Base-by-base conservation (phyloP, 2,888 invertebrate genomes). In the Horisme vitalbata region DNA sequence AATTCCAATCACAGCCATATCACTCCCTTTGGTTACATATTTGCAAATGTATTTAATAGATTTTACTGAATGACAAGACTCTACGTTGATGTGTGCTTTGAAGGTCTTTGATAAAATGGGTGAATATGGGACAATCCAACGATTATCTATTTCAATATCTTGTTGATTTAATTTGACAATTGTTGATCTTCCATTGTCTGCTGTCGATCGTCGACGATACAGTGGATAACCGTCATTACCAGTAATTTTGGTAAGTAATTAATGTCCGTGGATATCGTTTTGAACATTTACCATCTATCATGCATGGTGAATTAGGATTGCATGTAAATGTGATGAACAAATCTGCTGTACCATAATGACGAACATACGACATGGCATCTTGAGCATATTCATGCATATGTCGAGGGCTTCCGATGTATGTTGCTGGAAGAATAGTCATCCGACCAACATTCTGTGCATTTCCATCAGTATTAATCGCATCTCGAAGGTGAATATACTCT, bases 131-230 rank as follows among this genome's bases (percentile, higher is more conserved):
- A 32, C 33, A 48, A 65, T 37, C 56, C 56, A 62, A 38, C 56
- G 49, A n/a, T 64, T 62, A 47, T 59, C 59, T 12, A 63, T 33
- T 33, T 57, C 45, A 45, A 63, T 33, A 35, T 60, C 56, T 48
- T 57, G 54, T 50, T 44, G 44, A 45, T 56, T 55, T 38, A 59
- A 4, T 53, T 61, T 61, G 30, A 61, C 46, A 41, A 52, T 47
- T 55, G 47, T 52, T 47, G 58, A 49, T 48, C 7, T 47, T 46
- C 61, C 59, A 55, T 52, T 54, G 43, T 62, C 54, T 41, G 27
- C 60, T 24, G 24, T 34, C 4, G 58, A 60, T 53, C 61, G 18
- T 2, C 62, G 57, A 41, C 60, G 60, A 49, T 61, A 18, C 3
- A 18, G 18, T 18, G 18, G 18, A 18, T 18, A 18, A 4, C 18